phyloP scores from a whole-genome alignment of 2,113 vertebrate species.

The Oncorhynchus keta region DNA sequence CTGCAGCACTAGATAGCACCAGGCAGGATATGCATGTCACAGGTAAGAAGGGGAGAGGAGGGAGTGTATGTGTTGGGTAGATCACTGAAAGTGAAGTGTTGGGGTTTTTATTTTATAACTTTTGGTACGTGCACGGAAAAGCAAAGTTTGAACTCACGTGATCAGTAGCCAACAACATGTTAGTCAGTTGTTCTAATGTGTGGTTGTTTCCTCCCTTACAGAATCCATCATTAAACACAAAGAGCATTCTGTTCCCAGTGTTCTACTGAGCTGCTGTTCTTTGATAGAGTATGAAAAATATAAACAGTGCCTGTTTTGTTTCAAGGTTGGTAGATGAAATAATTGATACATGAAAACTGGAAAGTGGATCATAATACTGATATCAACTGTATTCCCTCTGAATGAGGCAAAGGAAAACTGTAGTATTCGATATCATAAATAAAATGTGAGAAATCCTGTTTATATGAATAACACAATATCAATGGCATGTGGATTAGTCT shows the following conservation, averaged over 20 bases:
- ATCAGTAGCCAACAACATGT: too few species aligned
- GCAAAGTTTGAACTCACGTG: too few species aligned
- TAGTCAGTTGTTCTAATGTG: background rate
- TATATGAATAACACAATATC: too few species aligned
- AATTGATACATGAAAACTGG: background rate
- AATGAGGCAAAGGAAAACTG: too few species aligned
- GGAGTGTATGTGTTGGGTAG: background rate
- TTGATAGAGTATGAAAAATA: background rate
- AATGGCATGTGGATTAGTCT: background rate
- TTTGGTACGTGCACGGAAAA: too few species aligned
- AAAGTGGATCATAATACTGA: background rate
- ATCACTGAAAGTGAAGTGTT: background rate
- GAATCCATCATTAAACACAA: constrained; percentile 58
- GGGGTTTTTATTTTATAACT: background rate
- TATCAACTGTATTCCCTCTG: background rate
- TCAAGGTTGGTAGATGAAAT: too few species aligned
- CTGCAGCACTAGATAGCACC: background rate
- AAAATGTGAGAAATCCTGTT: too few species aligned
- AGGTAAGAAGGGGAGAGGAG: background rate
- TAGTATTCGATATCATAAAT: too few species aligned
- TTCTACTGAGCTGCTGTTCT: background rate
- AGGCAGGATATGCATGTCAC: background rate
- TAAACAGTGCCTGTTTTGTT: background rate
- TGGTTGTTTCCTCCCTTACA: constrained; percentile 21
- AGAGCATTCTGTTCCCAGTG: constrained; percentile 41